phyloP scores from a whole-genome alignment of 1,140 invertebrate genomes.

The Ceratitis capitata region DNA sequence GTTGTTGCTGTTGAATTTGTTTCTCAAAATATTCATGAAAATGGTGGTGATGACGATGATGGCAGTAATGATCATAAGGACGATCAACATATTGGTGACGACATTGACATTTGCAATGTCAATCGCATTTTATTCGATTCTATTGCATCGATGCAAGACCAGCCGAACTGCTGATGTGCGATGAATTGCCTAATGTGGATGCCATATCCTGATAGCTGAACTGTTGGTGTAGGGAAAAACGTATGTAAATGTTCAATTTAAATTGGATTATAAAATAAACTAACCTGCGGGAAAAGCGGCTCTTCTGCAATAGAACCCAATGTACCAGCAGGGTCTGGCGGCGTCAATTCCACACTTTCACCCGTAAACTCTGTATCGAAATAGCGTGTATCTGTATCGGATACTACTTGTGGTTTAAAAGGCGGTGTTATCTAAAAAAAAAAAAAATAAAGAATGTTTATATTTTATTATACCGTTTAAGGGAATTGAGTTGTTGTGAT shows the following conservation, averaged over 20 bases:
- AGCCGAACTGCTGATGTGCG: conserved; percentile 65
- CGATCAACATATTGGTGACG: conserved; percentile 28
- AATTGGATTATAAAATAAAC: not conserved
- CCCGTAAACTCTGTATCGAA: conserved; percentile 99
- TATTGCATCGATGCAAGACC: conserved; percentile 65
- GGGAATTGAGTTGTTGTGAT: too few relatives aligned
- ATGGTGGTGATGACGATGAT: conserved; percentile 30
- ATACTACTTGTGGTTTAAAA: conserved; percentile 95
- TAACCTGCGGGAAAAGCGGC: conserved; percentile 70
- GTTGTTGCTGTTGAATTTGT: not conserved
- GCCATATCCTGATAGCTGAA: conserved; percentile 75
- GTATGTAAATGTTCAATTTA: not conserved
- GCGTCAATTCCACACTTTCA: conserved; percentile 94
- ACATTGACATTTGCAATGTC: not conserved
- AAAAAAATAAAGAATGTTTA: conserved; percentile 33
- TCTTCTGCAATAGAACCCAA: conserved; percentile 73
- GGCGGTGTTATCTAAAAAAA: conserved; percentile 80
- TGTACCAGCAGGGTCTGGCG: conserved; percentile 78
- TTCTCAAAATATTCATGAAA: not conserved
- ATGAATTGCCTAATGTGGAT: conserved; percentile 66
- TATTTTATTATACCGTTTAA: too few relatives aligned
- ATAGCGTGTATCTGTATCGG: conserved; percentile 96
- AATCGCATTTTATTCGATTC: conserved; percentile 47
- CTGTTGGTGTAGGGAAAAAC: conserved; percentile 60
- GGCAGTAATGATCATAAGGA: conserved; percentile 37